Conservation (phyloP, 2,797 vertebrate species). For the Rousettus madagascariensis region DNA sequence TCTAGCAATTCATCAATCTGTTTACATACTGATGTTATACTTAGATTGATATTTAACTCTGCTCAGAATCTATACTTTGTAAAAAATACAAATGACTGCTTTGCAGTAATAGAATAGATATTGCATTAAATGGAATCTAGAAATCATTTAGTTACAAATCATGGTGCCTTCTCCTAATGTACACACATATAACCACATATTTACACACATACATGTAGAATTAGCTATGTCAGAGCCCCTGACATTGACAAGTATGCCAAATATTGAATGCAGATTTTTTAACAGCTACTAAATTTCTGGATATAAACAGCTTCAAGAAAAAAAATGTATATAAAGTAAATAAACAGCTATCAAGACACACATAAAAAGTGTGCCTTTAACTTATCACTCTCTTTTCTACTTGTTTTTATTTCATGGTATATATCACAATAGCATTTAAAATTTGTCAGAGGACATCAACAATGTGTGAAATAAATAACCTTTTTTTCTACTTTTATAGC, state of each 20-base stretch:
- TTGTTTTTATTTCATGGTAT: conserved; percentile 47
- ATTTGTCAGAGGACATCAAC: conserved; percentile 4
- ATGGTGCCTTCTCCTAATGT: conserved; percentile 53
- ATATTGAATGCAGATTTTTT: not conserved
- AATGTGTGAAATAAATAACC: not conserved
- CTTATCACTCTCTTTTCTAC: not conserved
- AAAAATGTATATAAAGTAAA: conserved; percentile 2
- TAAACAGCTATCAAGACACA: not conserved
- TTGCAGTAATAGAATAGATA: conserved; percentile 53
- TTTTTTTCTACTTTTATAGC: not conserved
- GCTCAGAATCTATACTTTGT: conserved; percentile 32
- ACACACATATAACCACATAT: conserved; percentile 3
- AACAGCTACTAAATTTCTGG: not conserved
- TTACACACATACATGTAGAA: not conserved
- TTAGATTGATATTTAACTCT: conserved; percentile 68
- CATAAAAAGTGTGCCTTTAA: not conserved
- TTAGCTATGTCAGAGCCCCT: not conserved
- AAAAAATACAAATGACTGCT: conserved; percentile 57
- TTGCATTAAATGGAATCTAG: conserved; percentile 53
- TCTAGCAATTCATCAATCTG: conserved; percentile 50
- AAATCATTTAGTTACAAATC: conserved; percentile 49
- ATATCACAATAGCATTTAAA: conserved; percentile 58
- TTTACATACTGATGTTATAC: conserved; percentile 70
- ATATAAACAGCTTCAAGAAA: conserved; percentile 46
- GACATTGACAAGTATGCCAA: conserved; percentile 7